Evolutionary conservation across 2,888 invertebrate genomes (phyloP).

Genomic region (Macrophya annulata): DNA sequence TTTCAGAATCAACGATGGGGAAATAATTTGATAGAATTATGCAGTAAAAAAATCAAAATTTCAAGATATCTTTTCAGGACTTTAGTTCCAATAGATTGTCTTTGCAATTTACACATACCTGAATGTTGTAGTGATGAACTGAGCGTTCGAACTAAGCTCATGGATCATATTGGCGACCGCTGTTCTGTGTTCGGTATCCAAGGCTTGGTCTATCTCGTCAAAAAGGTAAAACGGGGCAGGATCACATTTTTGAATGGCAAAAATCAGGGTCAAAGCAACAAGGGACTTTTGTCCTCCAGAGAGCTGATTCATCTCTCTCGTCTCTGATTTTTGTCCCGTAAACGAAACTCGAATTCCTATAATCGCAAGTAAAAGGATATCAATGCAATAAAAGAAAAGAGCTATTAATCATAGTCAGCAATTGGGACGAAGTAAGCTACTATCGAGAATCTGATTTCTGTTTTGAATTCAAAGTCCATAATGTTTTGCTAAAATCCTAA

Average conservation of each 20-base stretch:
- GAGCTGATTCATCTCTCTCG: slow-evolving; percentile 99
- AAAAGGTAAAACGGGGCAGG: slow-evolving; percentile 99
- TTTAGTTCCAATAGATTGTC: not conserved
- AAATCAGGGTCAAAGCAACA: slow-evolving; percentile 98
- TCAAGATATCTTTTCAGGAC: too few species aligned
- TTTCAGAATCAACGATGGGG: too few species aligned
- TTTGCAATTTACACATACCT: slow-evolving; percentile 66
- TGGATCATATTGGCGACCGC: slow-evolving; percentile 99
- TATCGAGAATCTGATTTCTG: not conserved
- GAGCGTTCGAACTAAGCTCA: slow-evolving; percentile 95
- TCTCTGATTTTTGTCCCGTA: slow-evolving; percentile 96
- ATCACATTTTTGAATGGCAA: slow-evolving; percentile 99
- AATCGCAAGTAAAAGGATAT: not conserved
- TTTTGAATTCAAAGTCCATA: not conserved
- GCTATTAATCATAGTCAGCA: too few species aligned
- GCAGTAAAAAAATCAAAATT: too few species aligned
- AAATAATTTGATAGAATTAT: too few species aligned
- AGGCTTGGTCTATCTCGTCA: slow-evolving; percentile 99
- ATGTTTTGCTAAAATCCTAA: not conserved
- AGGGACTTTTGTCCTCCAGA: slow-evolving; percentile 99
- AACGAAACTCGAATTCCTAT: slow-evolving; percentile 94
- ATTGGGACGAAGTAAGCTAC: not conserved
- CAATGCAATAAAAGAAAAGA: too few species aligned
- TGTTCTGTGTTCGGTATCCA: slow-evolving; percentile 98
- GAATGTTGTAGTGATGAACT: slow-evolving; percentile 99